Evolutionary conservation across 2,888 invertebrate species (phyloP), one percentile per base, ranked within the genome.

Genomic region (Anaspis maculata): DNA sequence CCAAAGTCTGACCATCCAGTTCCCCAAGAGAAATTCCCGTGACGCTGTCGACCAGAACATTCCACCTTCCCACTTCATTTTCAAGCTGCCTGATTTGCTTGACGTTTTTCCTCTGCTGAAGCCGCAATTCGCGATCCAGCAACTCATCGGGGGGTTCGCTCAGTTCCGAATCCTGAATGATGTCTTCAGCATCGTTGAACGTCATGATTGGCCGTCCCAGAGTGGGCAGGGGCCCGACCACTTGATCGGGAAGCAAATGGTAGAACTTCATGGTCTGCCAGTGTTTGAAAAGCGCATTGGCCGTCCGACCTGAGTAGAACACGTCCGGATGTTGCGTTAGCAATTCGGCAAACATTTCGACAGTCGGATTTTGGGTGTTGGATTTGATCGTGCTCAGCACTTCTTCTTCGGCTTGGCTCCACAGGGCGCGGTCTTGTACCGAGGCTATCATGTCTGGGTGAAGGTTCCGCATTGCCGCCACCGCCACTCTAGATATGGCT

Each of bases 251-350:
- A 33, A 97, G 67, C 16, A 97, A 68, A 52, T 87, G 84, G 62
- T 92, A 94, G 61, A 92, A 88, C 57, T 89, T 90, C 68, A 97
- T 76, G 15, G 90, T 71, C 48, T 85, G 80, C 96, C 97, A 97
- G 59, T 97, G 95, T 30, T 78, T 77, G 60, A 83, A 74, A 22
- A 97, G 68, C 1, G 84, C 72, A 61, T 87, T 88, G 1, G 92
- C 77, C 1, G 91, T 94, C 41, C 98, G 76, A 1, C 87, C 81
- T 2, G 83, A 79, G 60, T 90, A 89, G 66, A 97, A 96, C 2
- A 82, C 72, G 30, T 86, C 80, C 0, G 89, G 81, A 62, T 95
- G 82, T 54, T 84, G 78, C 27, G 83, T 79, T 25, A 95, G 62
- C 13, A 96, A 66, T 45, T 86, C 85, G 66, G 90, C 87, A 62